A percentile compares a stretch with the other conserved stretches of the same genome.
Evolutionary conservation across 2,888 invertebrate genomes (phyloP).

Genomic region (Zeuzera pyrina): DNA sequence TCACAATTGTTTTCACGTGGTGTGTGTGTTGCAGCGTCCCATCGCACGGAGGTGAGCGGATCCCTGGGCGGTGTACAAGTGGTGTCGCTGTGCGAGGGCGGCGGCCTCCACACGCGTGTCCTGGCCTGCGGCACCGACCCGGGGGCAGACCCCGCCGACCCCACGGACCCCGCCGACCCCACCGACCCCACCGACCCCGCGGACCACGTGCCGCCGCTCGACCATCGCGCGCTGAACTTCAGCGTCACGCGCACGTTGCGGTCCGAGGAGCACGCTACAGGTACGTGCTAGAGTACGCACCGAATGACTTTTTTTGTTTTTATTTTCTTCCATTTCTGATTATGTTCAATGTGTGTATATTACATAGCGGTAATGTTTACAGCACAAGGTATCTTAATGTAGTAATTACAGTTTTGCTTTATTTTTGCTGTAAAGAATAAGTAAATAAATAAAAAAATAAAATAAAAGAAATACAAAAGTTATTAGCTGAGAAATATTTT

Average conservation of each 20-base stretch:
- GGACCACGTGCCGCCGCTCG: conserved; percentile 18
- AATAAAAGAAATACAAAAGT: too few species aligned
- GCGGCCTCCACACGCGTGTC: conserved; percentile 87
- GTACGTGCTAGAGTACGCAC: conserved; percentile 20
- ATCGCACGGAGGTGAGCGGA: conserved; percentile 80
- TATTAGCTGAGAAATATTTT: too few species aligned
- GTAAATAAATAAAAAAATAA: too few species aligned
- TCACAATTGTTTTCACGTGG: too few species aligned
- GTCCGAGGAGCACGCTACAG: conserved; percentile 27
- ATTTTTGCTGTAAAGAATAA: too few species aligned
- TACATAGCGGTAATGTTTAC: too few species aligned
- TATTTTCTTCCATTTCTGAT: too few species aligned
- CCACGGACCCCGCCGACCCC: too few species aligned
- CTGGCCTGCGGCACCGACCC: conserved; percentile 85
- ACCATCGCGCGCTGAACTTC: conserved; percentile 46
- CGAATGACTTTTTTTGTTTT: too few species aligned
- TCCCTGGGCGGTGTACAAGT: conserved; percentile 94
- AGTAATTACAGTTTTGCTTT: too few species aligned
- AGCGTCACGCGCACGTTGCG: conserved; percentile 31
- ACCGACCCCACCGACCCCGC: conserved; percentile 24
- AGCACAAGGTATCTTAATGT: too few species aligned
- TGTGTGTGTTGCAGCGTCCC: conserved; percentile 45
- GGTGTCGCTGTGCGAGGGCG: conserved; percentile 89
- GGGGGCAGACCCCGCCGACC: conserved; percentile 29
- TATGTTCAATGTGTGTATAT: too few species aligned